Conservation (phyloP, 2,797 vertebrate genomes). For the Acanthopagrus latus region DNA sequence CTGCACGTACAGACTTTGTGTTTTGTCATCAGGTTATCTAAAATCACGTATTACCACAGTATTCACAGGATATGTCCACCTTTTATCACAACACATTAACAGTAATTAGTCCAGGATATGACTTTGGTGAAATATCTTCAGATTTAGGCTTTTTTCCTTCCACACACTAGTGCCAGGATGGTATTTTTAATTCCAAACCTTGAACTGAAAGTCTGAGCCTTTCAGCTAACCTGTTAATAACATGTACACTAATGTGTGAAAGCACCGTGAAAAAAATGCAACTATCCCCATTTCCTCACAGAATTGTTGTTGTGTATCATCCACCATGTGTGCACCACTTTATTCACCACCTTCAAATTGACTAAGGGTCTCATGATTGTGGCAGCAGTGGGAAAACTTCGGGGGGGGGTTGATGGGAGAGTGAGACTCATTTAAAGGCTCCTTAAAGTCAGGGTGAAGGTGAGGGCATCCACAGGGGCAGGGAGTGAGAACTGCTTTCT, state of each 20-base stretch:
- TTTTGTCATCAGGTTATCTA: constrained; percentile 29
- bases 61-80: constrained; percentile 24
- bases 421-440: constrained; percentile 65
- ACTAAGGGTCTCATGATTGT: constrained; percentile 41
- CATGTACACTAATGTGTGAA: constrained; percentile 3
- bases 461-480: constrained; percentile 65
- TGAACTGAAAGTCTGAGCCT: not conserved
- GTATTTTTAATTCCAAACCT: constrained; percentile 4
- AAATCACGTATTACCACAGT: constrained; percentile 16
- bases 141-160: not conserved
- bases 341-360: constrained; percentile 44
- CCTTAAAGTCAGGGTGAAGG: constrained; percentile 61
- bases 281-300: constrained; percentile 13
- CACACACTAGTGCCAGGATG: not conserved
- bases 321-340: constrained; percentile 17
- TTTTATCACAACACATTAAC: constrained; percentile 10
- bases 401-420: constrained; percentile 52
- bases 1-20: not conserved
- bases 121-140: constrained; percentile 1
- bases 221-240: constrained; percentile 21
- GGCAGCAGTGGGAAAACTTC: constrained; percentile 55
- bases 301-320: constrained; percentile 13
- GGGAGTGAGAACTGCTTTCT: constrained; percentile 56
- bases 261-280: not conserved
- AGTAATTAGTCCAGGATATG: constrained; percentile 23